These are phyloP conservation scores for Dilophus febrilis DNA, from an alignment of 2,888 invertebrate genomes.

Conservation along the genomic window DNA sequence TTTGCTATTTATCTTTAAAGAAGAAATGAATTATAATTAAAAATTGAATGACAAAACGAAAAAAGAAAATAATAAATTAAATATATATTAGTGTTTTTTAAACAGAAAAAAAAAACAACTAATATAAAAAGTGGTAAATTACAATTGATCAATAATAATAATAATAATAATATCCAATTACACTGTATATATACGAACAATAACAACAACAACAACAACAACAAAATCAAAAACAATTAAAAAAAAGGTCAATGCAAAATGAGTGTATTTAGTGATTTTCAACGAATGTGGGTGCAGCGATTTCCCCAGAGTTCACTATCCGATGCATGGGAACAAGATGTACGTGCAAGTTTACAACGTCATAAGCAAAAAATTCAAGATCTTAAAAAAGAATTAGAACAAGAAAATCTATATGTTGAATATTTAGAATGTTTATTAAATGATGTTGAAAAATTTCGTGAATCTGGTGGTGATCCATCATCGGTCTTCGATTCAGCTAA, in stretches of 20 bases:
- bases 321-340: slow-evolving; percentile 86
- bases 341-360: slow-evolving; percentile 73
- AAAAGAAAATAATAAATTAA: no score
- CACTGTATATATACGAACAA: no score
- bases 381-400: slow-evolving; percentile 70
- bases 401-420: slow-evolving; percentile 80
- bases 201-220: no score
- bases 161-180: no score
- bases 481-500: slow-evolving; percentile 28
- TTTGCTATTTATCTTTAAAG: no score
- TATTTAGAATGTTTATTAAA: slow-evolving; percentile 70
- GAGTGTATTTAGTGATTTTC: slow-evolving; percentile 84
- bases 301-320: slow-evolving; percentile 82
- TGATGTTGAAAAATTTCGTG: slow-evolving; percentile 71
- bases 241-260: slow-evolving; percentile 24
- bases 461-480: slow-evolving; percentile 30
- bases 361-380: slow-evolving; percentile 74
- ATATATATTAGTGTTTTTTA: no score
- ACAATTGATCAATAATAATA: no score
- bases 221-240: no score
- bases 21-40: no score
- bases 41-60: no score
- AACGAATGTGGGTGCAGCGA: slow-evolving; percentile 79
- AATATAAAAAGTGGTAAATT: no score
- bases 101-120: no score